phyloP scores from a whole-genome alignment of 2,113 vertebrate species.

The Anser brachyrhynchus region DNA sequence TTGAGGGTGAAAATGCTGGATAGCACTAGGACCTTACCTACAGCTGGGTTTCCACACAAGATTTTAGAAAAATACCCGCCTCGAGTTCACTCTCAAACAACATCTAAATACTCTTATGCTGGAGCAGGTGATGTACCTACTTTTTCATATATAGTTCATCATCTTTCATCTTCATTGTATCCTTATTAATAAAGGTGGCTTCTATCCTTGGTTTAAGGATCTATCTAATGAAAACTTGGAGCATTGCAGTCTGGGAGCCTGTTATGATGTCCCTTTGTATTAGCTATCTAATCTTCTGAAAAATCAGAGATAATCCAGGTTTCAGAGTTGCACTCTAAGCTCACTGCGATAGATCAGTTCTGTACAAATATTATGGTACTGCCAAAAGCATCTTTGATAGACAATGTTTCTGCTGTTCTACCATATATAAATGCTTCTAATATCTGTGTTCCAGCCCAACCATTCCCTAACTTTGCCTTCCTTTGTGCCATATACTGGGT shows the following conservation, averaged over 20 bases:
- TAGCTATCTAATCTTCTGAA: background rate
- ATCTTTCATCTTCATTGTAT: background rate
- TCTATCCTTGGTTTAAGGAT: background rate
- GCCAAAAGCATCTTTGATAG: background rate
- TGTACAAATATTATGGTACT: background rate
- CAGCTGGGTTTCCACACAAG: background rate
- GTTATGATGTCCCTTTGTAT: background rate
- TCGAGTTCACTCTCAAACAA: background rate
- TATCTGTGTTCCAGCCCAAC: accelerated
- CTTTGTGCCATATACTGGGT: background rate
- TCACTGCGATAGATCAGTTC: background rate
- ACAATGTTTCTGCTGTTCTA: background rate
- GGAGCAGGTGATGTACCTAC: background rate
- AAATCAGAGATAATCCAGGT: background rate
- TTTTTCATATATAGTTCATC: background rate
- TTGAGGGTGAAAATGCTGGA: background rate
- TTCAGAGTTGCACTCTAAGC: background rate
- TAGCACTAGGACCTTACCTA: background rate
- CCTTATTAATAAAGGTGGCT: background rate
- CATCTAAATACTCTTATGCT: background rate
- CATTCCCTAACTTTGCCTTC: background rate
- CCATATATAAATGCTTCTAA: background rate
- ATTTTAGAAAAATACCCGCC: background rate
- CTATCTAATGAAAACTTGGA: background rate
- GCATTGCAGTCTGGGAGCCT: background rate